phyloP scores from a whole-genome alignment of 2,113 vertebrate genomes.

The Colius striatus region DNA sequence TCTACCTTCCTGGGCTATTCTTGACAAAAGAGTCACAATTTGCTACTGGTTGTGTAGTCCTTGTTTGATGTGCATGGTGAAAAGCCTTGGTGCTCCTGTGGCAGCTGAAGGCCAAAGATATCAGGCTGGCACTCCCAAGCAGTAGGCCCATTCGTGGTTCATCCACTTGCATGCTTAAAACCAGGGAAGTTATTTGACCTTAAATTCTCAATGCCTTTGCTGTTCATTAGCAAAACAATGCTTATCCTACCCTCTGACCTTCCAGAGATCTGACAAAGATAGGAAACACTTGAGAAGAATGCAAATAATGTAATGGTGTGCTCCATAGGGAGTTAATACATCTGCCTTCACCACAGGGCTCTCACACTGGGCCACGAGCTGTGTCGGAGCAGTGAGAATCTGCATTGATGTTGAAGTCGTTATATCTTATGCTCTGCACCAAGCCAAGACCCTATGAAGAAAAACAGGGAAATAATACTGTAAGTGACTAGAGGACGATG shows the following conservation, averaged over 20 bases:
- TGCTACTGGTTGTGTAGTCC: background rate
- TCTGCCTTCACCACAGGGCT: background rate
- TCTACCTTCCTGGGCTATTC: background rate
- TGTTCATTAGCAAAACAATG: background rate
- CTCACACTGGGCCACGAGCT: rapidly evolving
- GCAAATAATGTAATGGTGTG: rapidly evolving
- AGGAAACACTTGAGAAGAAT: background rate
- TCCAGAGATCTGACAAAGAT: background rate
- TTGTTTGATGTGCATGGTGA: background rate
- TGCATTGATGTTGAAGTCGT: background rate
- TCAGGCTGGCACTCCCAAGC: background rate
- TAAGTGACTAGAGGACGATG: background rate
- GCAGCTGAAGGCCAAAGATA: background rate
- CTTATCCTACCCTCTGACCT: background rate
- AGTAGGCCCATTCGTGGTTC: background rate
- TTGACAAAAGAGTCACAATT: background rate
- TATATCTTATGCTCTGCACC: background rate
- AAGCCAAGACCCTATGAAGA: background rate
- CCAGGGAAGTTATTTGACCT: background rate
- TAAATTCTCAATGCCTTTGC: background rate
- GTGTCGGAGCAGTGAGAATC: background rate
- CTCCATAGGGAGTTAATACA: background rate
- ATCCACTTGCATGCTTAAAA: background rate
- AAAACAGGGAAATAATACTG: background rate
- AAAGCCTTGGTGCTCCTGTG: rapidly evolving